Conservation (phyloP, 2,113 vertebrate genomes). For the Bubo blakistoni region DNA sequence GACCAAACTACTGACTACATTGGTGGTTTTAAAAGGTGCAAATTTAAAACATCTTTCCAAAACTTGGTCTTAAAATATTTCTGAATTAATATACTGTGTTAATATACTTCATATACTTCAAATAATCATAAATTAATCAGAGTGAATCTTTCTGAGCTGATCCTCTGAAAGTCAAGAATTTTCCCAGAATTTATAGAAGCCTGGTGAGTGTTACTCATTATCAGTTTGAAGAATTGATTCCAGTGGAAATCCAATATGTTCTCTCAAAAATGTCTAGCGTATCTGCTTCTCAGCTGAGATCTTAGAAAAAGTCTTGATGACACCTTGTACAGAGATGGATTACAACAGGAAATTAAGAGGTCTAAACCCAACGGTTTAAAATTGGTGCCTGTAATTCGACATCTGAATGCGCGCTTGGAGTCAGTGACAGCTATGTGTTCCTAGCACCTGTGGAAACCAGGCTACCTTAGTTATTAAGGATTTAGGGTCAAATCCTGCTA, state of each 20-base stretch:
- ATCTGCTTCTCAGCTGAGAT: not conserved
- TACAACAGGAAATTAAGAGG: conserved; percentile 15
- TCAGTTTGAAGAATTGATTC: not conserved
- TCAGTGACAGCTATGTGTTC: not conserved
- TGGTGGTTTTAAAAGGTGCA: not conserved
- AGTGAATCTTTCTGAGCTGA: not conserved
- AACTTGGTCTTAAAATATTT: not conserved
- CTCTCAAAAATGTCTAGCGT: not conserved
- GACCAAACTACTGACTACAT: not conserved
- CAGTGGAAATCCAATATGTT: not conserved
- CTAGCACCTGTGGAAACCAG: not conserved
- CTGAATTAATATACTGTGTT: not conserved
- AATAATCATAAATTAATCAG: not conserved
- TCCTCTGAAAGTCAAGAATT: not conserved
- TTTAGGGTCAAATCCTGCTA: not conserved
- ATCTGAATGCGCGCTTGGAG: not conserved
- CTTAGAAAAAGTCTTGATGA: not conserved
- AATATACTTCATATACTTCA: not conserved
- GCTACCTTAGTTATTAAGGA: not conserved
- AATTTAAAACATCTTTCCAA: conserved; percentile 3
- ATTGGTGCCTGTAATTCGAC: not conserved
- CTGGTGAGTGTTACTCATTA: not conserved
- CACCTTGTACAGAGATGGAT: not conserved
- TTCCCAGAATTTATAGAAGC: not conserved
- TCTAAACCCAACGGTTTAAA: not conserved